Evolutionary conservation across 2,113 vertebrate species (phyloP).

Genomic region (Melanotaenia duboulayi): DNA sequence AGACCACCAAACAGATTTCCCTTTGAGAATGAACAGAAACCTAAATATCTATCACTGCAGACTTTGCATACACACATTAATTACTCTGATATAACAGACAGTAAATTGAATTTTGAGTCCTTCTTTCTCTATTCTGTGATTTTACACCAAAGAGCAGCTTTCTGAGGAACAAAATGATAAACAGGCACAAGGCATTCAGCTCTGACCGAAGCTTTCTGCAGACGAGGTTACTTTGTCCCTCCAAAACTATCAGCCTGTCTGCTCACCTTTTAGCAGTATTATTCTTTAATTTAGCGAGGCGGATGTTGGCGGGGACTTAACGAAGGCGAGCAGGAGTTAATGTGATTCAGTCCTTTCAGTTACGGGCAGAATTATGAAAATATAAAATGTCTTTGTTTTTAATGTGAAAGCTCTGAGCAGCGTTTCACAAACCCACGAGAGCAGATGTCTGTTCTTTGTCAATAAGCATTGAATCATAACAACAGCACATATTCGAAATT

Average conservation of each 20-base stretch:
- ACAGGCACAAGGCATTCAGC: constrained; percentile 37
- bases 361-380: constrained; percentile 56
- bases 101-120: constrained; percentile 13
- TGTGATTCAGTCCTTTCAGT: constrained; percentile 61
- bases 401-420: constrained; percentile 28
- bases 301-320: constrained; percentile 35
- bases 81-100: not conserved
- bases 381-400: constrained; percentile 59
- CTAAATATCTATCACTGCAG: constrained; percentile 4
- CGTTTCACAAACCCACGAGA: constrained; percentile 40
- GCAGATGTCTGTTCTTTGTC: constrained; percentile 49
- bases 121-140: constrained; percentile 20
- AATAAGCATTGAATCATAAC: constrained; percentile 48
- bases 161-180: constrained; percentile 38
- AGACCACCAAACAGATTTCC: no score
- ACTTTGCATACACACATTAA: not conserved
- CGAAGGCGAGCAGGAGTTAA: constrained; percentile 55
- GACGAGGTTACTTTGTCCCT: constrained; percentile 33
- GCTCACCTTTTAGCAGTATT: constrained; percentile 60
- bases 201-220: constrained; percentile 25
- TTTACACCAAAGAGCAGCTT: constrained; percentile 36
- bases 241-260: constrained; percentile 32
- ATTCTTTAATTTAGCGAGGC: constrained; percentile 55
- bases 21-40: not conserved
- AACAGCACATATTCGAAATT: constrained; percentile 41